Percentiles rank a stretch among this genome's conserved stretches.
These are phyloP conservation scores for Dryas iulia DNA, from an alignment of 1,140 invertebrate genomes.

Conservation along the genomic window DNA sequence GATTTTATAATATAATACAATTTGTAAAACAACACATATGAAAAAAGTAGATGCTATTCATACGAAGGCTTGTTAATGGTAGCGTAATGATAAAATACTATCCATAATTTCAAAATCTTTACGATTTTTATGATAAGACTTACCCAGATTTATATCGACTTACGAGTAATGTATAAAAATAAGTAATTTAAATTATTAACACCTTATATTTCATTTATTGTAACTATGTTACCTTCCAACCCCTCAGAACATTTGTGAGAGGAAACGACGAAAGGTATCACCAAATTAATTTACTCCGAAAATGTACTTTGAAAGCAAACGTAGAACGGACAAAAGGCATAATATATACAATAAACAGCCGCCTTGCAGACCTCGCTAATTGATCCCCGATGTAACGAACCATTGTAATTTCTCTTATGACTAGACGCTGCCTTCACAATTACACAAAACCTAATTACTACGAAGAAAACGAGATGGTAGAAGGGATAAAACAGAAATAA, in stretches of 20 bases:
- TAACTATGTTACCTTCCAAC: not conserved
- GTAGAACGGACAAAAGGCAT: slow-evolving; percentile 21
- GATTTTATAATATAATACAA: too few species aligned
- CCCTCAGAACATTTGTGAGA: not conserved
- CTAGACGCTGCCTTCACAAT: slow-evolving; percentile 46
- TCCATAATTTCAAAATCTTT: too few species aligned
- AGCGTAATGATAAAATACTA: too few species aligned
- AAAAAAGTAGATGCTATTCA: too few species aligned
- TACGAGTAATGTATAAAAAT: too few species aligned
- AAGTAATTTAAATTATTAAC: too few species aligned
- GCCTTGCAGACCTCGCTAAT: slow-evolving; percentile 46
- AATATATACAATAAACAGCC: slow-evolving; percentile 36
- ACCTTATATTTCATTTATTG: not conserved
- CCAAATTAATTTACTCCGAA: slow-evolving; percentile 16
- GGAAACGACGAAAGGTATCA: not conserved
- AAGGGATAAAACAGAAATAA: slow-evolving; percentile 37
- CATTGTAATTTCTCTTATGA: slow-evolving; percentile 54
- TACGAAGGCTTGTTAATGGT: too few species aligned
- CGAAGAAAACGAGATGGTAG: slow-evolving; percentile 33
- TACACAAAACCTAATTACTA: slow-evolving; percentile 45
- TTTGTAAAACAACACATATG: too few species aligned
- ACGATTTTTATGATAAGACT: too few species aligned
- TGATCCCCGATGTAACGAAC: slow-evolving; percentile 56
- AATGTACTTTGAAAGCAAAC: slow-evolving; percentile 14
- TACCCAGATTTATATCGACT: too few species aligned